phyloP scores from a whole-genome alignment of 2,888 invertebrate genomes.

The Andrena fulva region DNA sequence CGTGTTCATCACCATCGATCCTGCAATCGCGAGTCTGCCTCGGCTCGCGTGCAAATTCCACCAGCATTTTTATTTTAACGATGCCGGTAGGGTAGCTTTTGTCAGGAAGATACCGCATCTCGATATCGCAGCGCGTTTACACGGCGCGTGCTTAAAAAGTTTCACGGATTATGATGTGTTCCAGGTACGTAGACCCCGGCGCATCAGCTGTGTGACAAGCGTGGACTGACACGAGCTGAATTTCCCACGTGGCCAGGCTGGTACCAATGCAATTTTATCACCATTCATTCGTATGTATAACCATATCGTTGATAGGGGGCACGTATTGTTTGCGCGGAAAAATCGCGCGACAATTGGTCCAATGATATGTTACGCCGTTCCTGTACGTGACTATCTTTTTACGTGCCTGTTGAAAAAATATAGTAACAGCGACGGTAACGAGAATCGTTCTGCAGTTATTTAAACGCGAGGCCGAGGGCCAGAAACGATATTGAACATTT shows the following conservation, averaged over 20 bases:
- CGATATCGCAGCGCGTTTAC: constrained; percentile 11
- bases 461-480: too few relatives aligned
- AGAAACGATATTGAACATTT: neutral
- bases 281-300: constrained; percentile 46
- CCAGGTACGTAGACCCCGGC: constrained; percentile 36
- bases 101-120: constrained; percentile 1
- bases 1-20: neutral
- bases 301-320: constrained; percentile 30
- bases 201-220: constrained; percentile 38
- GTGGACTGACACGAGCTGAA: constrained; percentile 45
- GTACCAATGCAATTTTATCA: constrained; percentile 40
- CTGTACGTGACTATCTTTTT: neutral
- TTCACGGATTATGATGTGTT: constrained; percentile 41
- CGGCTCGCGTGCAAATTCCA: neutral
- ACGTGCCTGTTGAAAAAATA: too few relatives aligned
- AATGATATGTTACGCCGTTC: constrained; percentile 2
- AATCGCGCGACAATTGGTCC: neutral
- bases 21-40: neutral
- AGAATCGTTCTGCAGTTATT: too few relatives aligned
- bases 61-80: neutral
- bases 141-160: constrained; percentile 29
- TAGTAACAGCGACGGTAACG: too few relatives aligned
- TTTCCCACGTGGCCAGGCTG: constrained; percentile 44
- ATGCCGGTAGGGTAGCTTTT: neutral
- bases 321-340: constrained; percentile 26